Base-by-base conservation (phyloP, 2,113 vertebrate species). In the Siniperca chuatsi region DNA sequence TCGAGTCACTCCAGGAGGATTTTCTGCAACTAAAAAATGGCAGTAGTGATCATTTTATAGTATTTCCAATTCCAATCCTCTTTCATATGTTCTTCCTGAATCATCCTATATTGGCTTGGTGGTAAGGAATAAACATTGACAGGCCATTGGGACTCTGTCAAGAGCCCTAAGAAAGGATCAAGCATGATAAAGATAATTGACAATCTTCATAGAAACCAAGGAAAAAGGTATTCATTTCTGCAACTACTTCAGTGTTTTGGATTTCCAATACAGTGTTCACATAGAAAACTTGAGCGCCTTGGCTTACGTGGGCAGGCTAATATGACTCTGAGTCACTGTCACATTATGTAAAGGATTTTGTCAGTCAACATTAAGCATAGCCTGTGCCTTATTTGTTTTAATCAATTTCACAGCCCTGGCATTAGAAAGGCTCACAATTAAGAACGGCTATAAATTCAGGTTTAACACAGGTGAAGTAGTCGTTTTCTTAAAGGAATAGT, bases 61-160 rank as follows among this genome's bases (percentile, higher is more conserved):
- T 70, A 66, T 72, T 81, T 84, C 29, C 29, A 29, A 29, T 29
- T 29, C 29, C 29, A 68, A 89, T 90, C 80, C 35, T 71, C 75
- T 89, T 87, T 86, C 89, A 80, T 68, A 50, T 61, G 48, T 57
- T 81, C 84, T 86, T 88, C 82, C 71, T 68, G 67, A 64, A 80
- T 58, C 8, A 54, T 75, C 29, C 40, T 75, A 29, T 58, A 72
- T 74, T 65, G 48, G 73, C n/a, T 46, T 35, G 62, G 46, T 68
- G 78, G 73, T 74, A 72, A 73, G 67, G 48, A 82, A 77, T 82
- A 58, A 86, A 90, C 70, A 86, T 77, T 55, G 64, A 40, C 1
- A 20, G 81, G 23, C 64, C 74, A 33, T 1, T 73, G 69, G 74
- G 76, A 75, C 33, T 67, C 46, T 60, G 64, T 61, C 21, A 48